Conservation (phyloP, 2,113 vertebrate genomes). For the Numenius arquata region DNA sequence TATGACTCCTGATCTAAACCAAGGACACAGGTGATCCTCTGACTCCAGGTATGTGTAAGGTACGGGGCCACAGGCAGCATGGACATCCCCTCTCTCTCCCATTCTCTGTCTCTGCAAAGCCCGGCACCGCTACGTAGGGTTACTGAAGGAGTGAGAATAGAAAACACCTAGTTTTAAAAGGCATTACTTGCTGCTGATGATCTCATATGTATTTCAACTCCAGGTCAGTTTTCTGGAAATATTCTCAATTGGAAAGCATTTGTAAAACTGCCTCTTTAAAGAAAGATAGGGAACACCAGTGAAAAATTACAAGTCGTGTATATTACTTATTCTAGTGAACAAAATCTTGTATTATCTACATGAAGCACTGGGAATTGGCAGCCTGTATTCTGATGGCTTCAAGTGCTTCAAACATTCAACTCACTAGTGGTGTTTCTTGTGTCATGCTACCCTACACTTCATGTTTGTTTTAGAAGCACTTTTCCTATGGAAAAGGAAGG, state of each 20-base stretch:
- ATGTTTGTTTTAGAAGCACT: neutral
- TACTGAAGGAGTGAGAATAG: neutral
- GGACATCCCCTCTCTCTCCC: neutral
- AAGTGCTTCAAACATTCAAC: neutral
- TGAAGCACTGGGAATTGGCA: neutral
- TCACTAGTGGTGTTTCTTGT: neutral
- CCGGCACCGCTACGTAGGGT: neutral
- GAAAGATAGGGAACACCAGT: neutral
- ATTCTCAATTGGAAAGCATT: neutral
- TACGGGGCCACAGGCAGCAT: fast-evolving
- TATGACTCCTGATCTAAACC: neutral
- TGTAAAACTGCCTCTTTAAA: neutral
- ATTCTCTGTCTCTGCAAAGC: neutral
- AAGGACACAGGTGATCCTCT: neutral
- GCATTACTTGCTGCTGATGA: neutral
- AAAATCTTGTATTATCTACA: neutral
- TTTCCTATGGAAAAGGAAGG: neutral
- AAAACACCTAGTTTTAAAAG: neutral
- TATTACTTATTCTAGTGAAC: neutral
- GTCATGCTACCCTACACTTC: neutral
- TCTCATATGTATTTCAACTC: neutral
- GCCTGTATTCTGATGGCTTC: neutral
- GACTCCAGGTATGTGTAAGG: neutral
- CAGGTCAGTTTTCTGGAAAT: neutral
- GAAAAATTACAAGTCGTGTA: neutral